Evolutionary conservation across 2,888 invertebrate species (phyloP).

Genomic region (Cryptocephalus moraei): DNA sequence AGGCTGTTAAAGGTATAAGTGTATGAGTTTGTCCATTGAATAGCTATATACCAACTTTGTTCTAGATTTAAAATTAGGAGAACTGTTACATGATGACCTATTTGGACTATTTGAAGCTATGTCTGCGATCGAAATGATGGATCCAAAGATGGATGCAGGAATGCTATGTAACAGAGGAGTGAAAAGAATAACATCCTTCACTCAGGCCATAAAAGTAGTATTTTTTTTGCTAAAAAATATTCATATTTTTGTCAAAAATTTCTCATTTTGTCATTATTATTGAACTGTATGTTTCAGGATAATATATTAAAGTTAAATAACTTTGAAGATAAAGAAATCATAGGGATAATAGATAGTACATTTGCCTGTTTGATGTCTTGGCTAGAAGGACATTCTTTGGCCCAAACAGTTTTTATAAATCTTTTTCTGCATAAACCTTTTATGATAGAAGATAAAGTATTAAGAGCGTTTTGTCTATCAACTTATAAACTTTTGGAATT

Average conservation of each 20-base stretch:
- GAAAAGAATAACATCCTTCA: constrained; percentile 75
- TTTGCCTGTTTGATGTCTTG: constrained; percentile 92
- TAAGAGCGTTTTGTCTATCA: constrained; percentile 79
- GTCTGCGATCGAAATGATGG: constrained; percentile 99
- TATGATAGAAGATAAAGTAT: constrained; percentile 67
- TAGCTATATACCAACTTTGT: background rate
- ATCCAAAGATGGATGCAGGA: constrained; percentile 99
- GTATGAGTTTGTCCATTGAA: background rate
- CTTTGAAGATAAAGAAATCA: constrained; percentile 67
- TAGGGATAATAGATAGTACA: constrained; percentile 90
- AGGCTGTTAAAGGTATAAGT: constrained; percentile 25
- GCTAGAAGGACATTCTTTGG: constrained; percentile 93
- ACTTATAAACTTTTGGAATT: constrained; percentile 83
- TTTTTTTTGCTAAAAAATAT: background rate
- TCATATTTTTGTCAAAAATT: no score
- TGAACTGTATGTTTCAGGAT: constrained; percentile 50
- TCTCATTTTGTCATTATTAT: no score
- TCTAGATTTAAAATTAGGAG: constrained; percentile 72
- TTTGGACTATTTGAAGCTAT: constrained; percentile 96
- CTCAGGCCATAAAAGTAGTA: constrained; percentile 69
- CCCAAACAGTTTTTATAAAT: constrained; percentile 95
- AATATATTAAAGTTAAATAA: constrained; percentile 68
- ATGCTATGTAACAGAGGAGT: constrained; percentile 88
- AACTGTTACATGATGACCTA: constrained; percentile 81
- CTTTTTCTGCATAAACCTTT: constrained; percentile 88